Conservation (phyloP, 2,888 invertebrate genomes). For the Gasteruption jaculator region DNA sequence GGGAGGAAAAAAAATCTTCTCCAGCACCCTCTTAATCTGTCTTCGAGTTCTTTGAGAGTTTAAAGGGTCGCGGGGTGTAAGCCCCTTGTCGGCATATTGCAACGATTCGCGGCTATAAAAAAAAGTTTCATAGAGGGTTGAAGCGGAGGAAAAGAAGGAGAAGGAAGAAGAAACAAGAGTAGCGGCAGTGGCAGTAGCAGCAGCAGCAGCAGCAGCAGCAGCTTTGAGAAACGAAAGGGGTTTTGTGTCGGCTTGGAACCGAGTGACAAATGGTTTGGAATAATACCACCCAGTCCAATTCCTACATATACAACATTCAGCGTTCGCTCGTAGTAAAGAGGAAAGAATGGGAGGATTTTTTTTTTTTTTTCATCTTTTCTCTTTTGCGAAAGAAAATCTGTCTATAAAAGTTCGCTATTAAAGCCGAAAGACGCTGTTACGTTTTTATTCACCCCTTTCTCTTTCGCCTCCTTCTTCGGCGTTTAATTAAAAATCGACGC, state of each 20-base stretch:
- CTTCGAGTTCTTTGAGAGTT: slow-evolving; percentile 30
- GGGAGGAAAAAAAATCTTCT: slow-evolving; percentile 31
- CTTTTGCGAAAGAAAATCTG: too few relatives aligned
- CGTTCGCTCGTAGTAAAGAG: too few relatives aligned
- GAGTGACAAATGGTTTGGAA: slow-evolving; percentile 52
- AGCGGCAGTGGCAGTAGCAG: slow-evolving; percentile 12
- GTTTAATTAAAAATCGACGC: too few relatives aligned
- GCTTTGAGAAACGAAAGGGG: slow-evolving; percentile 47
- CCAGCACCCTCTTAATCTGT: slow-evolving; percentile 48
- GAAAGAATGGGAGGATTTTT: too few relatives aligned
- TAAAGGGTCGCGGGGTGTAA: slow-evolving; percentile 32
- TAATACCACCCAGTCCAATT: slow-evolving; percentile 46
- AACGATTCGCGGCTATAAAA: slow-evolving; percentile 51
- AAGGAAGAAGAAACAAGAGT: slow-evolving; percentile 10
- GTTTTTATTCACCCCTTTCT: too few relatives aligned
- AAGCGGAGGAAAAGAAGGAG: slow-evolving; percentile 7
- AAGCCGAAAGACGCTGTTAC: too few relatives aligned
- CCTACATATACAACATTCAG: slow-evolving; percentile 28
- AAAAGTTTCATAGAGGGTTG: slow-evolving; percentile 28
- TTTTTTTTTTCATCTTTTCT: too few relatives aligned
- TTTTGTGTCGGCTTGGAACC: slow-evolving; percentile 39
- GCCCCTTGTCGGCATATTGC: slow-evolving; percentile 51
- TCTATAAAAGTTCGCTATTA: too few relatives aligned
- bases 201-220: slow-evolving; percentile 21
- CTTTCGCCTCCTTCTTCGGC: too few relatives aligned